Evolutionary conservation across 1,140 invertebrate genomes (phyloP).

Genomic region (Anastrepha obliqua): DNA sequence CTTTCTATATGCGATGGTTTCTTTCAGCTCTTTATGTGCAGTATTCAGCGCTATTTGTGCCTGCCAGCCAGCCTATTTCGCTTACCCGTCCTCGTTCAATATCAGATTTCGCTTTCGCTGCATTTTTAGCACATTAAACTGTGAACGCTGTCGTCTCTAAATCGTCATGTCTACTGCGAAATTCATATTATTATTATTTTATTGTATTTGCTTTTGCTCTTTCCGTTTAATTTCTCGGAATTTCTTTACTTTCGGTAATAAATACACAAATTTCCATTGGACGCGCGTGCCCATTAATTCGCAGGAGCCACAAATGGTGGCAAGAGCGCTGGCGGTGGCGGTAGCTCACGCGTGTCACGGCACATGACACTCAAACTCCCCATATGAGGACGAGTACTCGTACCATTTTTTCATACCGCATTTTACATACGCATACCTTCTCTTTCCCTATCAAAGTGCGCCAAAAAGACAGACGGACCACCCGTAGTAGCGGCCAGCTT

Average conservation of each 20-base stretch:
- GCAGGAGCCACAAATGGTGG: background rate
- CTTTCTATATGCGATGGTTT: too few relatives aligned
- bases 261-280: background rate
- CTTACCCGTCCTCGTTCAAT: background rate
- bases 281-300: slow-evolving; percentile 37
- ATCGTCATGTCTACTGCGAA: background rate
- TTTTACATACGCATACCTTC: too few relatives aligned
- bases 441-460: too few relatives aligned
- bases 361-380: background rate
- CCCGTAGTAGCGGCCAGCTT: background rate
- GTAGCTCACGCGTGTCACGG: background rate
- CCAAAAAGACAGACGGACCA: too few relatives aligned
- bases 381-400: background rate
- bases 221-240: slow-evolving; percentile 32
- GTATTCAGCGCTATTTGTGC: background rate
- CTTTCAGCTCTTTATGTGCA: too few relatives aligned
- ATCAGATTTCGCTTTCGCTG: slow-evolving; percentile 35
- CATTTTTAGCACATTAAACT: slow-evolving; percentile 9
- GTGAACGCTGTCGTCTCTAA: background rate
- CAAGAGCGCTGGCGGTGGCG: background rate
- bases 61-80: background rate
- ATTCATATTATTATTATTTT: slow-evolving; percentile 27
- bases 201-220: slow-evolving; percentile 20
- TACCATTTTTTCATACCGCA: too few relatives aligned
- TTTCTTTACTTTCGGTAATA: slow-evolving; percentile 28